phyloP scores from a whole-genome alignment of 2,888 invertebrate genomes.

The Drosophila flavopinicola region DNA sequence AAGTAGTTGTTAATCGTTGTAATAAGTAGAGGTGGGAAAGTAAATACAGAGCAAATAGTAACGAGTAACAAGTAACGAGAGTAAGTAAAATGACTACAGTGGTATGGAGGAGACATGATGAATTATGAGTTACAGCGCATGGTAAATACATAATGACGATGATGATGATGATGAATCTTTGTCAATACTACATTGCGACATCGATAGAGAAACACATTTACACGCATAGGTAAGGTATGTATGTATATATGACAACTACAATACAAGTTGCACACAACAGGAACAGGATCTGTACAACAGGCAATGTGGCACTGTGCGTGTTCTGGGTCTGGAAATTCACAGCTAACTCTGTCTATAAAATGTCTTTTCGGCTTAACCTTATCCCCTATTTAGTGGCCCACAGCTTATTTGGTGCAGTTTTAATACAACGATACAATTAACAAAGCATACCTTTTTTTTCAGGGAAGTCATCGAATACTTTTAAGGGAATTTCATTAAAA shows the following conservation, averaged over 20 bases:
- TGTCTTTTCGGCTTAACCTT: neutral
- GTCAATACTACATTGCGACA: slow-evolving; percentile 25
- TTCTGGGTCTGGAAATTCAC: slow-evolving; percentile 11
- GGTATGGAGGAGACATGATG: neutral
- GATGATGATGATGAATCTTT: neutral
- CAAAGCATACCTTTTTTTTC: too few species aligned
- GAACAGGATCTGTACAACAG: slow-evolving; percentile 16
- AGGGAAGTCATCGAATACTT: too few species aligned
- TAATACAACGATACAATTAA: too few species aligned
- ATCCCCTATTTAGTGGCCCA: neutral
- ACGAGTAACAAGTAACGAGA: slow-evolving; percentile 44
- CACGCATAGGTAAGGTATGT: neutral
- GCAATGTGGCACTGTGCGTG: slow-evolving; percentile 34
- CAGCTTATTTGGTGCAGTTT: too few species aligned
- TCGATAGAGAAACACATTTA: slow-evolving; percentile 29
- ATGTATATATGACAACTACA: slow-evolving; percentile 21
- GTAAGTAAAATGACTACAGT: slow-evolving; percentile 17
- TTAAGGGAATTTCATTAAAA: too few species aligned
- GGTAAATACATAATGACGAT: slow-evolving; percentile 8
- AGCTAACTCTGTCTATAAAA: slow-evolving; percentile 10
- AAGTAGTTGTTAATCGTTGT: slow-evolving; percentile 40
- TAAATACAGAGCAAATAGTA: slow-evolving; percentile 47
- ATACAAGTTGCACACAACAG: slow-evolving; percentile 5
- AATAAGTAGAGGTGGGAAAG: slow-evolving; percentile 16
- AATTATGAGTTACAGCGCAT: slow-evolving; percentile 12